These are phyloP conservation scores for Nesospiza acunhae DNA, from an alignment of 2,113 vertebrate genomes.

Conservation along the genomic window DNA sequence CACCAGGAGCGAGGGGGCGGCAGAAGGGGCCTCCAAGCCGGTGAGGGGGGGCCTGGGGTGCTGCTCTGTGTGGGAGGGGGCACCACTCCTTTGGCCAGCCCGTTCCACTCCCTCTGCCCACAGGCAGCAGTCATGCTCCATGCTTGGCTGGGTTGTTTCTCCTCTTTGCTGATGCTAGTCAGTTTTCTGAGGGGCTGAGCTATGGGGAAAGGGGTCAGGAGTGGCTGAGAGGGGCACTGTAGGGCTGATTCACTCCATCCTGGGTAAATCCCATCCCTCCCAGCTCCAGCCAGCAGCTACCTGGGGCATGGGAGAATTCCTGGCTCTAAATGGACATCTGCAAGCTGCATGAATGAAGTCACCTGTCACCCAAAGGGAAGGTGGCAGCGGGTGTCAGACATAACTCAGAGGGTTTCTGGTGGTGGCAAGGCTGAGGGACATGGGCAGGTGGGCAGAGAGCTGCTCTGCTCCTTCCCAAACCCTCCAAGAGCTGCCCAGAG, in stretches of 20 bases:
- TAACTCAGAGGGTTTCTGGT: not conserved
- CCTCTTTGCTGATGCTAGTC: no score
- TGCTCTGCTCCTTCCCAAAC: not conserved
- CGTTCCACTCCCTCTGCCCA: not conserved
- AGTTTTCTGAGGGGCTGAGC: not conserved
- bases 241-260: not conserved
- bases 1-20: slow-evolving; percentile 52
- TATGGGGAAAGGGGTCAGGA: not conserved
- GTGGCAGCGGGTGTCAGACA: not conserved
- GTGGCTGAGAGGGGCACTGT: not conserved
- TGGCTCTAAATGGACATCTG: fast-evolving
- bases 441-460: not conserved
- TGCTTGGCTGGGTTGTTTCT: fast-evolving
- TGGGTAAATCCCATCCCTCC: not conserved
- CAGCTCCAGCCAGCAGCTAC: not conserved
- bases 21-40: slow-evolving; percentile 82
- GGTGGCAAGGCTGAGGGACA: not conserved
- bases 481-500: not conserved
- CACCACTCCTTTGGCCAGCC: fast-evolving
- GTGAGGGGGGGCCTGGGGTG: slow-evolving; percentile 75
- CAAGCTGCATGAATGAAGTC: not conserved
- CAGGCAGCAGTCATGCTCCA: fast-evolving
- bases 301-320: not conserved
- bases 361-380: fast-evolving
- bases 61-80: not conserved